Evolutionary conservation across 2,113 vertebrate genomes (phyloP), one percentile per base, ranked within the genome.

Genomic region (Rhabdornis inornatus): DNA sequence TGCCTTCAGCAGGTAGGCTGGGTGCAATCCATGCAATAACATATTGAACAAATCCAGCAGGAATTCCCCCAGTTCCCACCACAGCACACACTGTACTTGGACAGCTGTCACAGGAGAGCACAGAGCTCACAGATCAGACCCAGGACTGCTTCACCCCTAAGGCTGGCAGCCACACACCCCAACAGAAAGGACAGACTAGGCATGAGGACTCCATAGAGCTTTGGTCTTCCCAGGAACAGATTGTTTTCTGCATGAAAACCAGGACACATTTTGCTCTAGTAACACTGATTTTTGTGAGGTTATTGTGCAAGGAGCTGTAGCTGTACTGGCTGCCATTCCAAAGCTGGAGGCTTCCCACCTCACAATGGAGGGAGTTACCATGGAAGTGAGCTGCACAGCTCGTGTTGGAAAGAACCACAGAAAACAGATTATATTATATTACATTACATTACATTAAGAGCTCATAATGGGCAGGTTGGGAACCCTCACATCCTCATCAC

Each of bases 331-430:
- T 55, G 49, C 65, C 44, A 15, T 72, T 84, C 79, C 56, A 66
- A 69, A 75, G 82, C 63, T 77, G 60, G 30, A 94, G 39, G 37
- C n/a, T 94, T 94, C 71, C 92, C 81, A 74, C 70, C 87, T 85
- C 55, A 14, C 23, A 69, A 20, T 40, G 15, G 37, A 77, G 40
- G 59, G 60, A 77, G 89, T 83, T 77, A 42, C 75, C 78, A 70
- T 71, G 70, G 78, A 89, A 94, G 84, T 72, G 82, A 91, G 76
- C 56, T 59, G 69, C 47, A 70, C 37, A 55, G 13, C 15, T 81
- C 11, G 23, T 27, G 25, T 40, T 66, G 92, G 77, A 47, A 85
- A 71, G 63, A 78, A 60, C 13, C 64, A 80, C 75, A 86, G 42
- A 59, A 44, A 74, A 59, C 69, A 52, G 28, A 10, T 56, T 13